Base-by-base conservation (phyloP, 2,888 invertebrate genomes). In the Drosophila monieri region DNA sequence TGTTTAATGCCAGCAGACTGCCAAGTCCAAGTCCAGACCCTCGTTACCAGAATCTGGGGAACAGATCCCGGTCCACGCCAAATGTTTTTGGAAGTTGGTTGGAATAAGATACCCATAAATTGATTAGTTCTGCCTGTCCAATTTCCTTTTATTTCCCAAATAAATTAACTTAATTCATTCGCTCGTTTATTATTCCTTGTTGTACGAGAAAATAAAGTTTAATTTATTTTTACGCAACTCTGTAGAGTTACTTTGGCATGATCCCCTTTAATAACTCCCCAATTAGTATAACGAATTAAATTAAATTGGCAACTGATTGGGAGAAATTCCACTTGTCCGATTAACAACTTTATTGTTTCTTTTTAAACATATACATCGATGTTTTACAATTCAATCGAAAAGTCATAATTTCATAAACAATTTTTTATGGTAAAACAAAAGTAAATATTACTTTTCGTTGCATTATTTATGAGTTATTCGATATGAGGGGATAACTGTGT, bases 1-100 rank as follows among this genome's bases (percentile, higher is more conserved):
- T 85, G 76, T 81, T 81, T 81, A 85, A 85, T 85, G 85, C 70
- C 51, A 12, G 46, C 56, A 56, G 49, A 70, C 73, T 70, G 77
- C 21, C 43, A 18, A 9, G 59, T 35, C 43, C 43, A 14, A 14
- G 61, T 37, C 49, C 51, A 51, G 46, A 52, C 64, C 60, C 21
- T 43, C 61, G 48, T 43, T 48, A 49, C 51, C 35, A 44, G 60
- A 62, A 62, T 61, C 62, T 49, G 32, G 32, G 25, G 25, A 9
- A 12, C 35, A 44, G 51, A 60, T 59, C 60, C 44, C 25, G 35
- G 32, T 37, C 59, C 55, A 43, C 25, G 44, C 35, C 59, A 44
- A 59, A 43, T 43, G 44, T 39, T 60, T 5, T n/a, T 5, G 51
- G 43, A 43, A 44, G 43, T 60, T 60, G 49, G 61, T 60, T n/a